Evolutionary conservation across 2,888 invertebrate genomes (phyloP).

Genomic region (Steromphala cineraria): DNA sequence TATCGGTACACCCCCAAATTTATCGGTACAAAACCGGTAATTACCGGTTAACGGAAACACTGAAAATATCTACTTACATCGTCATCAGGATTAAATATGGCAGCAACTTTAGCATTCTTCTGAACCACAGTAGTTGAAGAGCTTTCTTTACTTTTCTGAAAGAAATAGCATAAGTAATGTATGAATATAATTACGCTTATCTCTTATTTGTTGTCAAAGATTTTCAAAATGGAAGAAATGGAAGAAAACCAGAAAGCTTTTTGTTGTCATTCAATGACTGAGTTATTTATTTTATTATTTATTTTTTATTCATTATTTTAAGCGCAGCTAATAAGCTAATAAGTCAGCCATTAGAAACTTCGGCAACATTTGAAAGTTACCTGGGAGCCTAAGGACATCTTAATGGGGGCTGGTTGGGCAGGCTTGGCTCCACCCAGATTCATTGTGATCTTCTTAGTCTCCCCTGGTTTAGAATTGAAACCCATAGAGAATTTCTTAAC

Average conservation of each 20-base stretch:
- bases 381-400: background rate
- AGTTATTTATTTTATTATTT: too few species aligned
- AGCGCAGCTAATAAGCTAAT: too few species aligned
- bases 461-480: conserved; percentile 23
- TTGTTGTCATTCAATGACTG: too few species aligned
- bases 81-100: conserved; percentile 61
- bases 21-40: too few species aligned
- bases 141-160: conserved; percentile 40
- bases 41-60: too few species aligned
- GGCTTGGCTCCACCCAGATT: conserved; percentile 28
- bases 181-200: too few species aligned
- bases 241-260: too few species aligned
- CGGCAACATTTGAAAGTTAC: background rate
- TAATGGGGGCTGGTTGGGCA: conserved; percentile 22
- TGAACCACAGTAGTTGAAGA: conserved; percentile 39
- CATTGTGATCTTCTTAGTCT: conserved; percentile 37
- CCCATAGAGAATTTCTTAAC: conserved; percentile 47
- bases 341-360: too few species aligned
- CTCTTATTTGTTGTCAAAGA: too few species aligned
- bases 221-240: too few species aligned
- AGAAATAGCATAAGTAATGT: background rate
- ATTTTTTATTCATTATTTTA: too few species aligned
- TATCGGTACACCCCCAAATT: too few species aligned
- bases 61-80: conserved; percentile 42
- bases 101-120: conserved; percentile 58